Percentiles rank a stretch among this genome's conserved stretches.
Conservation (phyloP, 64 coral and sea anemone species). For the Platygyra sinensis region DNA sequence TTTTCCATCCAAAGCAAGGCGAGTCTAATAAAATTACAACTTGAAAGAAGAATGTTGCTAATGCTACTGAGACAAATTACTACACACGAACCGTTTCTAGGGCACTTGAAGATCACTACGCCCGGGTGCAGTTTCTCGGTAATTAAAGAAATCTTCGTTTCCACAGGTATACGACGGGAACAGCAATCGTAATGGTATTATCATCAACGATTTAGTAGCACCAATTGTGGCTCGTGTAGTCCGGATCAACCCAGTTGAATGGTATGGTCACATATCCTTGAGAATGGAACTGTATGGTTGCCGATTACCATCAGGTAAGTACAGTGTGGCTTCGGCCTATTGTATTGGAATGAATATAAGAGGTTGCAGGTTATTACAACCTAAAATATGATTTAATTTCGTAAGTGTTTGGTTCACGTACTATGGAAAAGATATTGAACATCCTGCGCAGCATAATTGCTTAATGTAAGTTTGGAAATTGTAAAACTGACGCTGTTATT, state of each 20-base stretch:
- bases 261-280: not conserved
- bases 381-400: too few species aligned
- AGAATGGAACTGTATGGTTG: not conserved
- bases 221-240: not conserved
- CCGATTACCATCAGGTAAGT: not conserved
- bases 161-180: not conserved
- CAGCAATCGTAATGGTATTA: not conserved
- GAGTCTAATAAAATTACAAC: not conserved
- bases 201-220: not conserved
- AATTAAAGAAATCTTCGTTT: not conserved
- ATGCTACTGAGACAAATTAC: not conserved
- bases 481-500: too few species aligned
- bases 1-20: not conserved
- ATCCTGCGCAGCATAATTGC: too few species aligned
- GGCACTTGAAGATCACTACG: not conserved
- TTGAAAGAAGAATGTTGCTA: not conserved
- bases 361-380: not conserved
- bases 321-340: not conserved
- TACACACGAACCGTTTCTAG: not conserved
- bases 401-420: too few species aligned
- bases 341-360: not conserved
- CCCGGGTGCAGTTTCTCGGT: not conserved
- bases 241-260: not conserved
- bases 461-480: too few species aligned
- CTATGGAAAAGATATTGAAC: too few species aligned